Base-by-base conservation (phyloP, 2,888 invertebrate species). In the Polydesmus complanatus region DNA sequence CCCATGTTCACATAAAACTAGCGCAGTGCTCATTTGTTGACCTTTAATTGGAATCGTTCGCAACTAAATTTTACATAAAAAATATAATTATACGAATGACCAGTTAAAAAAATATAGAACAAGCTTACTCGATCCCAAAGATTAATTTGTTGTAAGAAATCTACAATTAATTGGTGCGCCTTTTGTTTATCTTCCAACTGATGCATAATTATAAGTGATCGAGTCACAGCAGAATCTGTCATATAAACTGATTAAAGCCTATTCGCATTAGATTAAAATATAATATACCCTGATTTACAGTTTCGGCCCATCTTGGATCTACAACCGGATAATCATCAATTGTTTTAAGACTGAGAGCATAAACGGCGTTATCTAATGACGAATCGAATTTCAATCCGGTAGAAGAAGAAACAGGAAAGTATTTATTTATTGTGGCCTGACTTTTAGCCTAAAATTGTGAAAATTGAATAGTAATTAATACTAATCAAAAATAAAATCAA, bases 161-260 rank as follows among this genome's bases (percentile, higher is more conserved):
- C 80, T 1, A 89, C 74, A 70, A 84, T 88, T 63, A 88, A 79
- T 63, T 83, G 79, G 66, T 89, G 79, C 0, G 88, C 91, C 69
- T 84, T 81, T 70, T 84, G 85, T 75, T 95, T 95, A 72, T 93
- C 92, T 66, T 85, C 83, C 60, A 96, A 76, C 72, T 95, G 94
- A 64, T 86, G 85, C 1, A 83, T 75, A 62, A 92, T 83, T 73
- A 92, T 88, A 77, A 94, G 80, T 1, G 93, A 88, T 21, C 82
- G 80, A 0, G 86, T 85, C 14, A 37, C 37, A 8, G 37, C 5
- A 8, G 37, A 37, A 5, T 14, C 8, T 8, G 5, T 37, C 37
- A 8, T 37, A 37, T 8, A 37, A 37, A 37, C 14, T 22, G 47
- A 56, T 14, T 23, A 48, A 56, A n/a, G n/a, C 14, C 11, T 8